These are phyloP conservation scores for Pipra filicauda DNA, from an alignment of 2,113 vertebrate genomes.

Conservation along the genomic window DNA sequence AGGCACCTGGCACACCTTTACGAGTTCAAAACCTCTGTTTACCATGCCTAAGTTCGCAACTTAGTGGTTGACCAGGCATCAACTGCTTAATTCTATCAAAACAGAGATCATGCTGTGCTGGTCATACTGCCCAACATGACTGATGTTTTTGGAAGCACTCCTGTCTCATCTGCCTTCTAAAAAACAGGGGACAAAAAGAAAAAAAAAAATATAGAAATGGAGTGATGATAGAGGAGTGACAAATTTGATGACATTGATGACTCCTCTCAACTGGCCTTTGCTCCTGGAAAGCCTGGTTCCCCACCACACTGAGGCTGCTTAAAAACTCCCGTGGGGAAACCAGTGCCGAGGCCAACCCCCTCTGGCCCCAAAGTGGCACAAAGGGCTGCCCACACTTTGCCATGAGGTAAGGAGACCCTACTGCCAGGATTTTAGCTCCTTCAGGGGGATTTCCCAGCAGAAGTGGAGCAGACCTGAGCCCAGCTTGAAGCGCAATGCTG, in stretches of 20 bases:
- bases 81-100: neutral
- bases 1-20: neutral
- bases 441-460: neutral
- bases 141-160: neutral
- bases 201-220: neutral
- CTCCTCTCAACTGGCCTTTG: neutral
- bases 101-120: neutral
- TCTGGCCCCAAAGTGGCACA: neutral
- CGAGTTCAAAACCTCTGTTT: neutral
- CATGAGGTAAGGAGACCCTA: neutral
- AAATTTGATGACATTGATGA: neutral
- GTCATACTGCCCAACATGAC: fast-evolving
- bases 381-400: neutral
- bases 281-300: neutral
- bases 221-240: neutral
- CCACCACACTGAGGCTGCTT: neutral
- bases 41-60: neutral
- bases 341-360: fast-evolving
- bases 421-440: neutral
- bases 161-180: fast-evolving
- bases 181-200: neutral
- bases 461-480: neutral
- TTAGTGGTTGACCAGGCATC: neutral
- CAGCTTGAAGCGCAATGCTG: neutral
- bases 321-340: neutral